Evolutionary conservation across 2,113 vertebrate genomes (phyloP).

Genomic region (Herpailurus yagouaroundi): DNA sequence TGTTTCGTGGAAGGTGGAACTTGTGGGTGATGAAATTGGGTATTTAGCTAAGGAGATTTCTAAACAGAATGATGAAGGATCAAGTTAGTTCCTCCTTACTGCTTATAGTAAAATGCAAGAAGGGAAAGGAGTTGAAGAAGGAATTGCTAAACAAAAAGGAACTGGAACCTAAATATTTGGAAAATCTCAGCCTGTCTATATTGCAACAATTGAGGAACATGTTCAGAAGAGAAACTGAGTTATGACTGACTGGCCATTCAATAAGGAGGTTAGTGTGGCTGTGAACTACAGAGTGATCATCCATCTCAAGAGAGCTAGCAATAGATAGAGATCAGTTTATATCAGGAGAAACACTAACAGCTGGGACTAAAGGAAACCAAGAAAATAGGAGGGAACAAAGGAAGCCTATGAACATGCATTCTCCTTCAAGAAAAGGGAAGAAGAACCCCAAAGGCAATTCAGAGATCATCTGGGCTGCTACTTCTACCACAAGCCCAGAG

Average conservation of each 20-base stretch:
- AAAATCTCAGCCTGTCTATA: not conserved
- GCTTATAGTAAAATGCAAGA: not conserved
- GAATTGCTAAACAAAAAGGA: not conserved
- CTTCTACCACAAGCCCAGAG: not conserved
- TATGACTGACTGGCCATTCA: not conserved
- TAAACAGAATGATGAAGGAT: not conserved
- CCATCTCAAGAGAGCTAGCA: not conserved
- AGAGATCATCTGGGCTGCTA: not conserved
- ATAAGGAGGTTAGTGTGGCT: not conserved
- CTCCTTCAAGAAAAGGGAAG: not conserved
- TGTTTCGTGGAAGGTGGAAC: not conserved
- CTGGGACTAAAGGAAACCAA: not conserved
- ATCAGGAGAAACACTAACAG: not conserved
- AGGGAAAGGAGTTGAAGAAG: not conserved
- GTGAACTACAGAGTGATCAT: not conserved
- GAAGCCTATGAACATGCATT: not conserved
- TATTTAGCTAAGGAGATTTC: not conserved
- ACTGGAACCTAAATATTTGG: not conserved
- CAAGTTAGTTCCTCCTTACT: not conserved
- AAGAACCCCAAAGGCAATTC: not conserved
- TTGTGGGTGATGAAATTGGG: not conserved
- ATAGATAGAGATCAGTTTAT: not conserved
- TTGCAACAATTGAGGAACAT: not conserved
- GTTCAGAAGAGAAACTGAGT: not conserved
- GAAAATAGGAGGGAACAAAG: not conserved